Evolutionary conservation across 1,140 invertebrate genomes (phyloP), one percentile per base, ranked within the genome.

Genomic region (Neodiprion lecontei): DNA sequence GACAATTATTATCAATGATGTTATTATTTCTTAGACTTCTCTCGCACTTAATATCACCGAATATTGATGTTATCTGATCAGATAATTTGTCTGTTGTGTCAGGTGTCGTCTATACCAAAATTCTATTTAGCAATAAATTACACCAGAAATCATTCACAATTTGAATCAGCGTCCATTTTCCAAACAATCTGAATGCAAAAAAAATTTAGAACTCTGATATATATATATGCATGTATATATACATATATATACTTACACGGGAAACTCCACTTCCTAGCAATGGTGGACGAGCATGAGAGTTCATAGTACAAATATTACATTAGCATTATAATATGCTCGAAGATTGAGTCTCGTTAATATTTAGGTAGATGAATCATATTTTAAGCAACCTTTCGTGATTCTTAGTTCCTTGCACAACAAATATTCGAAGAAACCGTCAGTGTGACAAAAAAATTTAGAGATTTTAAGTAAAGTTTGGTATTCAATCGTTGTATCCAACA

Each of bases 311-410:
- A 61, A 61, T 61, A 61, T 61, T 61, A 61, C 53, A 61, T 61
- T 61, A 61, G 53, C 53, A 61, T 61, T 61, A 61, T 61, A 61
- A 61, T 61, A 61, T 61, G 53, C 53, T 61, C 53, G 53, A 61
- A 61, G 11, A 14, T 61, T 61, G 53, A 61, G 53, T 61, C 53
- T 61, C 53, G 53, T 17, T 14, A 61, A 8, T 61, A 17, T 7
- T 9, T 40, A 61, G 11, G 4, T 61, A 61, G 53, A 61, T 61
- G n/a, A 17, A 61, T 61, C 53, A 61, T 61, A 61, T 61, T 61
- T 61, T 17, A 61, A 61, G 53, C 53, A 61, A 61, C 53, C 3
- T 61, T 61, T 14, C 9, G 53, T 61, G 11, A 17, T 61, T 61
- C 11, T 17, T 61, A 7, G 53, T 61, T 61, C 53, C 53, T 61